These are phyloP conservation scores for Cotesia typhae DNA, from an alignment of 1,140 invertebrate genomes.

Conservation along the genomic window DNA sequence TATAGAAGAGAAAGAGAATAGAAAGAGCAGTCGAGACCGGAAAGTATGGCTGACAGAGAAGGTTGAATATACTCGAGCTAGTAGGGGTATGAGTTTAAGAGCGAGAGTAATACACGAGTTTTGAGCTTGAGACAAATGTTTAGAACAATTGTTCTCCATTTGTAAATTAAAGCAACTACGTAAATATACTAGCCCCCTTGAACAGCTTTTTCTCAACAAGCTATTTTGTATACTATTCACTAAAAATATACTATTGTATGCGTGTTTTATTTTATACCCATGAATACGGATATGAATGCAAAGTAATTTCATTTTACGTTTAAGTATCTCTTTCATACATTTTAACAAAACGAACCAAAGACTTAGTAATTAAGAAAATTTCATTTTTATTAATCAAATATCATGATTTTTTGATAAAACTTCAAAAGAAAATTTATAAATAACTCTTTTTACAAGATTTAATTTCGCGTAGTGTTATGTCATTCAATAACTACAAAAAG, in stretches of 20 bases:
- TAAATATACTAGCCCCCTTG: not conserved
- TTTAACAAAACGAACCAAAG: not conserved
- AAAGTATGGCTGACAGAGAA: too few species aligned
- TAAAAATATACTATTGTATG: not conserved
- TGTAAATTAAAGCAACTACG: slow-evolving; percentile 28
- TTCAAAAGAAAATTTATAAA: too few species aligned
- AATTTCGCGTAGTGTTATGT: too few species aligned
- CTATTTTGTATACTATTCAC: not conserved
- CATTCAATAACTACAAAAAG: too few species aligned
- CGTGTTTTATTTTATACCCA: slow-evolving; percentile 1
- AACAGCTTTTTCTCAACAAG: not conserved
- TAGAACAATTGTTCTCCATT: slow-evolving; percentile 34
- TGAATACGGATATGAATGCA: not conserved
- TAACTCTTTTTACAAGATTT: too few species aligned
- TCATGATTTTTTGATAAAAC: too few species aligned
- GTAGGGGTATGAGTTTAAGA: not conserved
- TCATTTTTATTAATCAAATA: too few species aligned
- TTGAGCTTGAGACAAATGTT: slow-evolving; percentile 25
- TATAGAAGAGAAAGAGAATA: too few species aligned
- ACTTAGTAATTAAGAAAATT: too few species aligned
- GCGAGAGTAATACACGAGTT: too few species aligned
- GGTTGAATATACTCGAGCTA: too few species aligned
- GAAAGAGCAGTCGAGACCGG: too few species aligned
- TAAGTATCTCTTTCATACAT: not conserved
- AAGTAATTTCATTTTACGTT: slow-evolving; percentile 1